Base-by-base conservation (phyloP, 1,140 invertebrate genomes). In the Chironomus striatipennis region DNA sequence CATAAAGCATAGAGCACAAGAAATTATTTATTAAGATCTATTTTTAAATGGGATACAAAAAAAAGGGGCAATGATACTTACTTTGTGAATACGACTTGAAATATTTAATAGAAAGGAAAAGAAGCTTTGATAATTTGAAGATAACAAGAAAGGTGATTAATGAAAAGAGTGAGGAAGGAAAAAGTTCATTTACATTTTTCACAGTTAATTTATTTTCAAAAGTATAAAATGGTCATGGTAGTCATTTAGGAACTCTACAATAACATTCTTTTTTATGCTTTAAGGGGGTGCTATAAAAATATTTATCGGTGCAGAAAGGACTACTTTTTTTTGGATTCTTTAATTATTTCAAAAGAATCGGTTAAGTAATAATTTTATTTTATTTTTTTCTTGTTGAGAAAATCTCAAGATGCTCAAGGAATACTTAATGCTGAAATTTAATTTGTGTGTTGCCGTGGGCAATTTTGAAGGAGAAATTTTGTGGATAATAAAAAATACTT, bases 121-220 rank as follows among this genome's bases (percentile, higher is more conserved):
- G 5, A 34, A 34, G 24, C 24, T 34, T 34, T 57, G 47, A 57
- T 57, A 57, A 57, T 57, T 57, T 57, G n/a, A 57, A 57, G 47
- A 57, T 57, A 57, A 57, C 47, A n/a, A 57, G 47, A 57, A n/a
- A 10, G 47, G 47, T 57, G 47, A 57, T 57, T 57, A n/a, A 57
- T 57, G 47, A 57, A 57, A 57, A 15, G 5, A 57, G 12, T n/a
- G 47, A 15, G 12, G 47, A 12, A 57, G 24, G 24, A 57, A 57
- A 57, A 57, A 57, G 47, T 57, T 57, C 47, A 57, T 57, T 57
- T 57, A 57, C 47, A 57, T 57, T 57, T 57, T n/a, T 57, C 47
- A 57, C 47, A 57, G 12, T 57, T 57, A 57, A 57, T 57, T 57
- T 57, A 57, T 57, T 57, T 57, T 34, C 24, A n/a, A 57, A 57